Evolutionary conservation across 2,797 vertebrate species (phyloP), one percentile per base, ranked within the genome.

Genomic region (Micrastur ruficollis): DNA sequence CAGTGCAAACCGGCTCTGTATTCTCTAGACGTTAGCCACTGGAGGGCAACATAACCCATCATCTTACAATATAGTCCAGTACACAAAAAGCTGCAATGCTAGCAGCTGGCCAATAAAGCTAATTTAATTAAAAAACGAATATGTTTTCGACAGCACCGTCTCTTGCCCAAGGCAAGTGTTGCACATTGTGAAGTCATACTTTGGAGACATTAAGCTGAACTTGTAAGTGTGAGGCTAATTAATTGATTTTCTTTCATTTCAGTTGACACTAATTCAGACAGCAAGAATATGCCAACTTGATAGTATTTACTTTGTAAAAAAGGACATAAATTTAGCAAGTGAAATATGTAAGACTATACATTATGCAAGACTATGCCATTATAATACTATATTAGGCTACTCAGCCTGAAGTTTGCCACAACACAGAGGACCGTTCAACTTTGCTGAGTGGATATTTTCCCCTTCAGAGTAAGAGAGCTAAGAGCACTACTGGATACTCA

Each of bases 11-110:
- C 18, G 23, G 40, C 55, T 86, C 47, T 5, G 34, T 9, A 6
- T 23, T 44, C 79, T 80, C 61, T 6, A 62, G 32, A n/a, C 19
- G 0, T 19, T 9, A 87, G 76, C 94, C 96, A 75, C 96, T 86
- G 87, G 95, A 95, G 95, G 96, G 96, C 96, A 96, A 94, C 79
- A 63, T 91, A 42, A 65, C 40, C 85, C 91, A 40, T 13, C 21
- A 23, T 49, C 34, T 13, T 5, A 50, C 13, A 6, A 6, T 2
- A 6, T 1, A 55, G 42, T 14, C 78, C 71, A 4, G 53, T 2
- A 40, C 3, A 8, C 14, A 21, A 8, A 23, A 5, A 55, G 19
- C 32, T 1, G 3, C 38, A 17, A 10, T 14, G 31, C 23, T 36
- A 83, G 44, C 36, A n/a, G 38, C 49, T 5, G 9, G 27, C 49